Conservation (phyloP, 2,113 vertebrate genomes). For the Cryptoleucopteryx plumbea region DNA sequence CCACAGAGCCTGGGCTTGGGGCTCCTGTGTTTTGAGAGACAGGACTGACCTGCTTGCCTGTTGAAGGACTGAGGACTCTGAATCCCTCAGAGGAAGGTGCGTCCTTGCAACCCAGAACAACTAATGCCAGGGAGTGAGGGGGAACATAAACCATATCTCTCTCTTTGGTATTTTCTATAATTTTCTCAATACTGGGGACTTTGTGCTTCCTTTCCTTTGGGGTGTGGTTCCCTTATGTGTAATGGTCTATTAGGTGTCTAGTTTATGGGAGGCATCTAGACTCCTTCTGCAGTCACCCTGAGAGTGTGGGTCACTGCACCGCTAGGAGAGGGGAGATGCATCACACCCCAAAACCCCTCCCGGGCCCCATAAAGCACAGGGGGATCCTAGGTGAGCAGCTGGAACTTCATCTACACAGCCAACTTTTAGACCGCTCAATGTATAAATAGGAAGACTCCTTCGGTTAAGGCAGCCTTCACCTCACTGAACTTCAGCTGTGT, state of each 20-base stretch:
- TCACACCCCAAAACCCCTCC: neutral
- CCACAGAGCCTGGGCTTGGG: neutral
- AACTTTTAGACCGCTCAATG: fast-evolving
- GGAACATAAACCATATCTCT: neutral
- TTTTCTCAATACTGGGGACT: neutral
- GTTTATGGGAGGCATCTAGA: neutral
- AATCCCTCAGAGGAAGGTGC: neutral
- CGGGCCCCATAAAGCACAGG: neutral
- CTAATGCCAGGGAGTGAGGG: neutral
- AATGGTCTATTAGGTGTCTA: neutral
- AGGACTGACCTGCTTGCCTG: neutral
- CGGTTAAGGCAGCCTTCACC: neutral
- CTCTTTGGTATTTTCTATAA: neutral
- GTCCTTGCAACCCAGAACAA: neutral
- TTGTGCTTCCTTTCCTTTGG: neutral
- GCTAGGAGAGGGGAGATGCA: neutral
- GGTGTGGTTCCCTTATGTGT: neutral
- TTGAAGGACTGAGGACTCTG: neutral
- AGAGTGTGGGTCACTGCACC: neutral
- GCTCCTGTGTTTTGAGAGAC: neutral
- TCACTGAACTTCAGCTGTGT: neutral
- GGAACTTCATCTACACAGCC: neutral
- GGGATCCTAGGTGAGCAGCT: neutral
- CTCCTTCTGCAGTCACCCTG: neutral
- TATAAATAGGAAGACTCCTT: neutral